Base-by-base conservation (phyloP, 1,140 invertebrate species). In the Drosophila jambulina region DNA sequence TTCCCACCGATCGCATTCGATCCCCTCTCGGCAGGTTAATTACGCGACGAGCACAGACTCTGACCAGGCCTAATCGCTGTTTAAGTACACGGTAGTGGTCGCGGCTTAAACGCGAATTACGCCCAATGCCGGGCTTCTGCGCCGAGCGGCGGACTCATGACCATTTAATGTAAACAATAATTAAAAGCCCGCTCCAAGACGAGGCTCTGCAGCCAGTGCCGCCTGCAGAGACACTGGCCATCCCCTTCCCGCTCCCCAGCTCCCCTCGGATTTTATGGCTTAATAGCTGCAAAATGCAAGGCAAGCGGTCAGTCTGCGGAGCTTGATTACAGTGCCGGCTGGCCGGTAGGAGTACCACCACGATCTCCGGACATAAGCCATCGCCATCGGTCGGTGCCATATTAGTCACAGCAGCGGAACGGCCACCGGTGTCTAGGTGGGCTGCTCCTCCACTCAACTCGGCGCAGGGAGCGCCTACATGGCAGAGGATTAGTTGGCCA, bases 121-220 rank as follows among this genome's bases (percentile, higher is more conserved):
- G 84, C 85, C 84, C 84, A 90, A 90, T 90, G 70, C 77, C 74
- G 56, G 62, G 62, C 51, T 65, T 67, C 63, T 49, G 38, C 63
- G 27, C 63, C 38, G 32, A 34, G 70, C 70, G 49, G 40, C 78
- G 74, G 81, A 90, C 84, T 81, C 84, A 88, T 88, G 84, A 90
- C 84, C 85, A 88, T 90, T 88, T 88, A 88, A 88, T 88, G 84
- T 90, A 88, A 88, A 88, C 84, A 88, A 88, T 90, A 88, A 88
- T 88, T 88, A 88, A 88, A 88, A 85, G 63, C 75, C 68, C 68
- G 49, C 68, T 69, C 12, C 65, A 12, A 51, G 60, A 62, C 29
- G 21, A 27, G 43, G 19, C 53, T 71, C 51, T 71, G 43, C 69
- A 58, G 74, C 72, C 74, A 43, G 58, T 43, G 43, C 56, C 61